Percentiles rank a stretch among this genome's conserved stretches.
phyloP scores from a whole-genome alignment of 2,113 vertebrate genomes.

The Corythoichthys haematopterus region DNA sequence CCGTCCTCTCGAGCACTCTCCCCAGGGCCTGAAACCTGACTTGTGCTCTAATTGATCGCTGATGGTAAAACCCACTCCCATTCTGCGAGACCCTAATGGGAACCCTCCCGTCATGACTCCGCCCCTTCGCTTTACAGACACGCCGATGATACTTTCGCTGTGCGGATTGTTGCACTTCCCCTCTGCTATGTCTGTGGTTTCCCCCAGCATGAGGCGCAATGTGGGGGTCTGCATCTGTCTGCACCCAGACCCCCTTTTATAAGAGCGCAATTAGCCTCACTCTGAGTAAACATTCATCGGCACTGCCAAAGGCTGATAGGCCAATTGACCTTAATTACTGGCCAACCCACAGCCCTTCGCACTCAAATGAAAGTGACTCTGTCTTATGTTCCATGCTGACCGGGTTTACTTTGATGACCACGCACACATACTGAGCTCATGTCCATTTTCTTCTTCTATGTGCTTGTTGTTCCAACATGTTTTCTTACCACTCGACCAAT shows the following conservation, averaged over 20 bases:
- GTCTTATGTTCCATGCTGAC: slow-evolving; percentile 44
- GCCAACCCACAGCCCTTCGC: slow-evolving; percentile 49
- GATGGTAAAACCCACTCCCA: slow-evolving; percentile 56
- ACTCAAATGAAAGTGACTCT: slow-evolving; percentile 62
- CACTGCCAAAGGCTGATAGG: slow-evolving; percentile 63
- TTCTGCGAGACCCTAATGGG: slow-evolving; percentile 43
- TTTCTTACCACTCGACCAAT: slow-evolving; percentile 38
- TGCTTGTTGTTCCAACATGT: slow-evolving; percentile 29
- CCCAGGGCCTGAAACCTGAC: slow-evolving; percentile 54
- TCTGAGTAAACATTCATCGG: slow-evolving; percentile 69
- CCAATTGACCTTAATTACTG: slow-evolving; percentile 72
- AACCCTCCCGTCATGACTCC: slow-evolving; percentile 27
- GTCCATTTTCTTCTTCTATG: slow-evolving; percentile 19
- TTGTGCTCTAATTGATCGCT: slow-evolving; percentile 62
- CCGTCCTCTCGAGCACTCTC: slow-evolving; percentile 38
- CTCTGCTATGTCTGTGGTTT: slow-evolving; percentile 68
- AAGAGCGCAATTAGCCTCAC: slow-evolving; percentile 66
- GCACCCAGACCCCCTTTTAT: slow-evolving; percentile 59
- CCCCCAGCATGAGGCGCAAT: slow-evolving; percentile 54
- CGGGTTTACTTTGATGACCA: slow-evolving; percentile 33
- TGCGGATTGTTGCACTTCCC: slow-evolving; percentile 49
- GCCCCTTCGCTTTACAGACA: slow-evolving; percentile 4
- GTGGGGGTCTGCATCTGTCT: slow-evolving; percentile 48
- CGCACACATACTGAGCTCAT: slow-evolving; percentile 29
- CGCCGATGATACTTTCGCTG: slow-evolving; percentile 48